Conservation (phyloP, 2,888 invertebrate genomes). For the Cartodere bifasciata region DNA sequence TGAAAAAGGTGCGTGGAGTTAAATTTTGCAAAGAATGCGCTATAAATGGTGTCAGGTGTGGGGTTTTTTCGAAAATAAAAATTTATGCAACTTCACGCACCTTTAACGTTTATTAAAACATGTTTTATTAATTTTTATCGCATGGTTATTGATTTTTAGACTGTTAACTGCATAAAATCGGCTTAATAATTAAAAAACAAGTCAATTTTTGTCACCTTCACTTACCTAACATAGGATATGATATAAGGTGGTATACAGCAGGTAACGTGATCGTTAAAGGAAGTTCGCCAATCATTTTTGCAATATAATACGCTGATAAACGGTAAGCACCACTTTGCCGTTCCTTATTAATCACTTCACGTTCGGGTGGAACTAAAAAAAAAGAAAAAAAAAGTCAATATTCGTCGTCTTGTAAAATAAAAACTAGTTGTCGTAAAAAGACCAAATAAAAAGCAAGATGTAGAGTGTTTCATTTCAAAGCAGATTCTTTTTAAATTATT, state of each 20-base stretch:
- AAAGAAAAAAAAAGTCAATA: slow-evolving; percentile 8
- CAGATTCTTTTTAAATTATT: no score
- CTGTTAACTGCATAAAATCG: no score
- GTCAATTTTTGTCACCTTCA: slow-evolving; percentile 3
- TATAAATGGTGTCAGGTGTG: no score
- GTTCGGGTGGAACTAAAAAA: slow-evolving; percentile 59
- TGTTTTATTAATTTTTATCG: no score
- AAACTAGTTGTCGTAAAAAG: slow-evolving; percentile 4
- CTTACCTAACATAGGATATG: slow-evolving; percentile 59
- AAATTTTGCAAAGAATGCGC: no score
- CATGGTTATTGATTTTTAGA: no score
- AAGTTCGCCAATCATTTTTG: slow-evolving; percentile 70
- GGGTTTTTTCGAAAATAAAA: no score
- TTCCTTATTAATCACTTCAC: slow-evolving; percentile 70
- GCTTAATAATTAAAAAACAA: no score
- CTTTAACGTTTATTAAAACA: no score
- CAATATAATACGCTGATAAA: slow-evolving; percentile 66
- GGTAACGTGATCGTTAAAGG: slow-evolving; percentile 63
- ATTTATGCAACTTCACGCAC: no score
- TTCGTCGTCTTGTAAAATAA: neutral
- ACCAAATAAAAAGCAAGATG: neutral
- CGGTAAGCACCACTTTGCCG: slow-evolving; percentile 65
- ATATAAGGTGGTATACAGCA: slow-evolving; percentile 61
- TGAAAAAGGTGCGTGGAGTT: no score
- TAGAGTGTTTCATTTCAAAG: no score